Conservation (phyloP, 30 jellyfish, hydroid and myxozoan genomes). For the Nemopilema nomurai region DNA sequence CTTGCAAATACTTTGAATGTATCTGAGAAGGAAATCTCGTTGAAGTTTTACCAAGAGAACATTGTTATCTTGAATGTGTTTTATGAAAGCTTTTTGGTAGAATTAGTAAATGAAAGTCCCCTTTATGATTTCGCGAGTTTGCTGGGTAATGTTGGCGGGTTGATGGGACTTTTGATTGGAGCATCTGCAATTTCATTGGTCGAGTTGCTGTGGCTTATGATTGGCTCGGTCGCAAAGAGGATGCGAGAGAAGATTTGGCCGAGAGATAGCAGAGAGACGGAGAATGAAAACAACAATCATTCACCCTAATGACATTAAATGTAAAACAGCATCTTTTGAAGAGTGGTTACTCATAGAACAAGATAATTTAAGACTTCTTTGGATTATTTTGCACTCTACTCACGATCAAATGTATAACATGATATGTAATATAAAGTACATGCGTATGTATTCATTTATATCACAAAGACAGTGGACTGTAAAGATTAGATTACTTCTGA, state of each 20-base stretch:
- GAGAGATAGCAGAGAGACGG: neutral
- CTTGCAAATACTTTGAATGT: slow-evolving; percentile 26
- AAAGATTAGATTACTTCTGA: no score
- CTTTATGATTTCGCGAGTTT: slow-evolving; percentile 8
- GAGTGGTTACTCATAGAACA: no score
- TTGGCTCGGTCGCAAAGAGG: neutral
- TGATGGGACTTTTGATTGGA: slow-evolving; percentile 48
- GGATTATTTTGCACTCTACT: no score
- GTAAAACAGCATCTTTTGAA: no score
- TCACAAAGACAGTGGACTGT: no score
- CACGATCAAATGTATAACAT: no score
- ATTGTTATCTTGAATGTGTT: slow-evolving; percentile 9
- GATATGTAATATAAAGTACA: no score
- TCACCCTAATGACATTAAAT: neutral
- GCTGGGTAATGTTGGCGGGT: slow-evolving; percentile 50
- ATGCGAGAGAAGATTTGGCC: neutral
- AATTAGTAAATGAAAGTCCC: neutral
- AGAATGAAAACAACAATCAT: neutral
- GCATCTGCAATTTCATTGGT: slow-evolving; percentile 24
- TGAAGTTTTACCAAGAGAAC: slow-evolving; percentile 11
- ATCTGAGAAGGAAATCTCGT: neutral
- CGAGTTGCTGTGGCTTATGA: neutral
- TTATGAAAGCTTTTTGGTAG: slow-evolving; percentile 18
- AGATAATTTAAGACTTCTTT: no score
- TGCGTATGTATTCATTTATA: no score